These are phyloP conservation scores for Antheraea assamensis DNA, from an alignment of 2,888 invertebrate species.

Conservation along the genomic window DNA sequence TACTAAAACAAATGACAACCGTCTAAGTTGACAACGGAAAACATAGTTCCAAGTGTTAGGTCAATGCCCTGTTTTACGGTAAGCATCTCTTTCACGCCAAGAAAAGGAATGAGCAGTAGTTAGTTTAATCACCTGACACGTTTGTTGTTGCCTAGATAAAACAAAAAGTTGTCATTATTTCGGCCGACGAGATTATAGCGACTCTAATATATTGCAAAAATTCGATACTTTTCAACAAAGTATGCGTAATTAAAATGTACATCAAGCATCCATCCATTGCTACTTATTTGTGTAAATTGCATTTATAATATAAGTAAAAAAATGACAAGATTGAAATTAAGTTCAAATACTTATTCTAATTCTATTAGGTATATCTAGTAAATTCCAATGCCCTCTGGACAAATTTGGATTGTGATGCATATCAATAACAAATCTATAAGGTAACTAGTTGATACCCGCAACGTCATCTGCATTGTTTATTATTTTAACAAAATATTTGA, in stretches of 20 bases:
- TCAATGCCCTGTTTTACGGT: conserved; percentile 40
- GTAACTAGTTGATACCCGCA: too few species aligned
- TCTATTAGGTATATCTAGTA: too few species aligned
- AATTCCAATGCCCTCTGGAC: too few species aligned
- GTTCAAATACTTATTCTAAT: too few species aligned
- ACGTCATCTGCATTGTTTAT: too few species aligned
- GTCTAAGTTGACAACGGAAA: conserved; percentile 10
- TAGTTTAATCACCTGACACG: conserved; percentile 67
- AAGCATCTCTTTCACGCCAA: conserved; percentile 41
- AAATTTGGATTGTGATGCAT: too few species aligned
- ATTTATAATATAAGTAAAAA: too few species aligned
- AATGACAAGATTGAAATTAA: too few species aligned
- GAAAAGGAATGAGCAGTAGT: conserved; percentile 62
- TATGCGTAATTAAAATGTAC: background rate
- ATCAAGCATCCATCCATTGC: too few species aligned
- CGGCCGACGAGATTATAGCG: background rate
- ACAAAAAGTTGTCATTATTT: conserved; percentile 21
- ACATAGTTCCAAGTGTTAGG: conserved; percentile 36
- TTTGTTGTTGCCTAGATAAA: conserved; percentile 56
- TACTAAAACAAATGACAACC: background rate
- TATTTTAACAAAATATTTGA: too few species aligned
- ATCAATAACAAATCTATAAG: too few species aligned
- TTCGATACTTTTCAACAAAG: background rate
- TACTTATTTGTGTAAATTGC: too few species aligned
- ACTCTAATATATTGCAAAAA: background rate